phyloP scores from a whole-genome alignment of 2,113 vertebrate species.

The Oncorhynchus clarkii region DNA sequence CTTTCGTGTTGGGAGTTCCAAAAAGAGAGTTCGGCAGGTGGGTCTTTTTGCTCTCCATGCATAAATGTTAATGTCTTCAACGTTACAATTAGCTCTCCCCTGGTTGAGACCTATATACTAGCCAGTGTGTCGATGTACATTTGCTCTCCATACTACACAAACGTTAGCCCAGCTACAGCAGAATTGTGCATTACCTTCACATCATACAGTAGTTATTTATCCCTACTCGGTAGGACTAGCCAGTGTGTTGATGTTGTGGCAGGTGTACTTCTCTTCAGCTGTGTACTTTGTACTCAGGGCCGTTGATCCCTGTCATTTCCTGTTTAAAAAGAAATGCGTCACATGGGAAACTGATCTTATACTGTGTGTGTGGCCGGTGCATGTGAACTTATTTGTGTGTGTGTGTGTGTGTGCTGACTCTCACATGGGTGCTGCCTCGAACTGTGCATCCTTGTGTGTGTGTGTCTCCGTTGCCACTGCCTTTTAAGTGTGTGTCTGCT shows the following conservation, averaged over 20 bases:
- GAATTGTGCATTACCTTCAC: no score
- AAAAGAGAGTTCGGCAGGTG: slow-evolving; percentile 87
- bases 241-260: neutral
- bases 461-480: neutral
- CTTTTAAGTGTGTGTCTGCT: neutral
- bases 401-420: neutral
- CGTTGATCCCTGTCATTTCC: slow-evolving; percentile 58
- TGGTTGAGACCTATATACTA: neutral
- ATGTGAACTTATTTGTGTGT: neutral
- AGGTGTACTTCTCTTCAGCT: neutral
- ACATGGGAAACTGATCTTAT: slow-evolving; percentile 5
- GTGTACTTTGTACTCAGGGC: slow-evolving; percentile 14
- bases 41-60: slow-evolving; percentile 18
- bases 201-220: no score
- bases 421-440: neutral
- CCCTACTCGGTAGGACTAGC: no score
- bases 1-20: slow-evolving; percentile 88
- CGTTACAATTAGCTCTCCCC: neutral
- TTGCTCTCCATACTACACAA: no score
- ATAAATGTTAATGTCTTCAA: neutral
- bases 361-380: neutral
- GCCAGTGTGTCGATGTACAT: neutral
- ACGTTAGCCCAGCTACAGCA: no score
- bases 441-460: neutral
- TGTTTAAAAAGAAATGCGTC: slow-evolving; percentile 40